A percentile compares a stretch with the other conserved stretches of the same genome.
These are phyloP conservation scores for Dromaius novaehollandiae DNA, from an alignment of 2,113 vertebrate species.

Conservation along the genomic window DNA sequence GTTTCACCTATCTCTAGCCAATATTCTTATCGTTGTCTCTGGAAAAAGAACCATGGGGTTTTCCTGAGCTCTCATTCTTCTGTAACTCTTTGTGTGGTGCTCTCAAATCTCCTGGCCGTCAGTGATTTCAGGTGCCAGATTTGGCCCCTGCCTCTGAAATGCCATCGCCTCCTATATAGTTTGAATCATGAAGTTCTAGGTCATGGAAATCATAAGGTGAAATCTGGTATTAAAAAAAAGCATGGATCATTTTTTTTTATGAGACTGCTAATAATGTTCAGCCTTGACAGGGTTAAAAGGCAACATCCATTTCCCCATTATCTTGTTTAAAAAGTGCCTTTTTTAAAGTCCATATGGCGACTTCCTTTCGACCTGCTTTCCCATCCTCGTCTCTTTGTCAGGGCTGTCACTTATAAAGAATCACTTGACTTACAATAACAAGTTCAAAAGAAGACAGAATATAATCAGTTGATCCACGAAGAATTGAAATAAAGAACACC, in stretches of 20 bases:
- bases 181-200: not conserved
- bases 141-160: constrained; percentile 25
- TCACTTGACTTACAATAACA: constrained; percentile 99
- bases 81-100: constrained; percentile 37
- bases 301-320: constrained; percentile 77
- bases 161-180: not conserved
- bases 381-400: constrained; percentile 93
- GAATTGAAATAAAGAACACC: constrained; percentile 95
- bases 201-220: constrained; percentile 34
- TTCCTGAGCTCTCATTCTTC: constrained; percentile 48
- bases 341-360: constrained; percentile 93
- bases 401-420: constrained; percentile 97
- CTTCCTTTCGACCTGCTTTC: constrained; percentile 97
- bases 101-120: not conserved
- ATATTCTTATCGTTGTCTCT: constrained; percentile 51
- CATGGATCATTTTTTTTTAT: constrained; percentile 46
- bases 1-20: constrained; percentile 57
- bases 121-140: not conserved
- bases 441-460: constrained; percentile 97
- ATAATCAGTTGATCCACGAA: constrained; percentile 95
- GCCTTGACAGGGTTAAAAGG: constrained; percentile 78
- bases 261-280: constrained; percentile 49
- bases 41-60: constrained; percentile 39
- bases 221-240: not conserved
- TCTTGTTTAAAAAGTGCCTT: constrained; percentile 91